Base-by-base conservation (phyloP, 1,140 invertebrate genomes). In the Pomacea maculata region DNA sequence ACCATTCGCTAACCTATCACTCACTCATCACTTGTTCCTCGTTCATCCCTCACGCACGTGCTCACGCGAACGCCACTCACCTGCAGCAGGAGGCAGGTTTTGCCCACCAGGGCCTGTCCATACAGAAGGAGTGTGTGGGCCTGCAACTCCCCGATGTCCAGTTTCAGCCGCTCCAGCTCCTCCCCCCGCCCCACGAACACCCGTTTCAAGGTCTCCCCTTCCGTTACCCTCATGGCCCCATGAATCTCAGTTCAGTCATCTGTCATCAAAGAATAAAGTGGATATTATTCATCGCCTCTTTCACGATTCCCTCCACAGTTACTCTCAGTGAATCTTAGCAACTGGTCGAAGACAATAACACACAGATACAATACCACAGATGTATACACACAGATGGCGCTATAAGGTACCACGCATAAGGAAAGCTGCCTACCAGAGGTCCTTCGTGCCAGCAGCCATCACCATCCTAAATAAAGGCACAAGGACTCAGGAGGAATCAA, bases 91-190 rank as follows among this genome's bases (percentile, higher is more conserved):
- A 77, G 55, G 34, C 80, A 57, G 34, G 74, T 68, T 45, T 81
- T 81, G 6, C 80, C 80, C n/a, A 81, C 80, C 75, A 77, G 64
- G 14, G 80, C 74, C 57, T 55, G 75, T 11, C 80, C 80, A 45
- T 54, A 45, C 19, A 81, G 74, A 4, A 77, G 34, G 12, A 77
- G 63, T 11, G 65, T 21, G 8, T 61, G 57, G 57, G 57, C 57
- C 64, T 77, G 75, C 17, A 34, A 15, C 14, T 45, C 52, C n/a
- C 80, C 55, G 1, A 29, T 19, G 57, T 57, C 63, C 7, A 55
- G 64, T 64, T 81, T 81, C 61, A 81, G 70, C 10, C 68, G 25
- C 55, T 81, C 74, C n/a, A 64, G 55, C 75, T 75, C 74, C 14
- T 77, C 67, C 55, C 70, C 45, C 19, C 80, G 29, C 17, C 80